phyloP scores from a whole-genome alignment of 2,113 vertebrate genomes.

The Apaloderma vittatum region DNA sequence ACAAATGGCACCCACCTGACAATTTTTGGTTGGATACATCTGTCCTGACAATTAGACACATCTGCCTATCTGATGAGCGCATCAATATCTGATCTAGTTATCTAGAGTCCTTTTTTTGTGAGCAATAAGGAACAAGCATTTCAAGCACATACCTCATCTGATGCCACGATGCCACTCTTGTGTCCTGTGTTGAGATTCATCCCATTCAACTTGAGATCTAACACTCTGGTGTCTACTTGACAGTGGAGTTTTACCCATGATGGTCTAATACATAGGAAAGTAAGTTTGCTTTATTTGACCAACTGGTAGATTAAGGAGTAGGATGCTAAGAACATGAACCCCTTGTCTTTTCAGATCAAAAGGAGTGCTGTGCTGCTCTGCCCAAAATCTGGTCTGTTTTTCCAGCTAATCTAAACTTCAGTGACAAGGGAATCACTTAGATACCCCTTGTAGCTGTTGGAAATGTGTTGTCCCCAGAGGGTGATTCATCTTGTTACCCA shows the following conservation, averaged over 20 bases:
- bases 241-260: not conserved
- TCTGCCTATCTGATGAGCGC: not conserved
- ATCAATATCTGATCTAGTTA: not conserved
- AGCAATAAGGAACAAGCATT: not conserved
- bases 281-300: not conserved
- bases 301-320: not conserved
- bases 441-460: not conserved
- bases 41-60: not conserved
- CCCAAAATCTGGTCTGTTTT: constrained; percentile 18
- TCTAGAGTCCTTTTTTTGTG: not conserved
- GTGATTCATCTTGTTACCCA: not conserved
- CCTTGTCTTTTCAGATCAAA: not conserved
- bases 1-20: not conserved
- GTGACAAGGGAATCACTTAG: not conserved
- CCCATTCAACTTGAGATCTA: not conserved
- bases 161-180: not conserved
- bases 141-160: not conserved
- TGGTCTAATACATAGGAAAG: not conserved
- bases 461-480: not conserved
- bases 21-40: not conserved
- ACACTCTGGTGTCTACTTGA: not conserved
- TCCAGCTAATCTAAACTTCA: not conserved
- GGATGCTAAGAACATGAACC: not conserved
- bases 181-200: not conserved
- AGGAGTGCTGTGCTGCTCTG: not conserved